Evolutionary conservation across 2,797 vertebrate species (phyloP), one percentile per base, ranked within the genome.

Genomic region (Takifugu rubripes): DNA sequence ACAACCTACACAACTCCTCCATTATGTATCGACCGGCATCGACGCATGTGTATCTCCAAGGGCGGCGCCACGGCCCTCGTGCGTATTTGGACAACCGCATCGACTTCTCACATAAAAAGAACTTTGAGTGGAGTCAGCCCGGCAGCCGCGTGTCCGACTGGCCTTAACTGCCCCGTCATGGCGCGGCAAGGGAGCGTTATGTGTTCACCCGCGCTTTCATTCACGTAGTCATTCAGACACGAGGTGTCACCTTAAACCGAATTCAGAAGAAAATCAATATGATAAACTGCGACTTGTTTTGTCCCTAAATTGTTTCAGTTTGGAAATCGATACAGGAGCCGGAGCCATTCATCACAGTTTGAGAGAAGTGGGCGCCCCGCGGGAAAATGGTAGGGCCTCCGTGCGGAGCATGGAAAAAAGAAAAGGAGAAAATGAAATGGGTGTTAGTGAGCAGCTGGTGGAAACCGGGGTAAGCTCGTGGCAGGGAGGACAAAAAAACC

Each of bases 241-340:
- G 66, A 66, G 49, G 78, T 83, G 87, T 90, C 90, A 90, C 86
- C 87, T 89, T 87, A 87, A 85, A 81, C 79, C 77, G 89, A 87
- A 87, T 89, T 88, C 84, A 87, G 85, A 80, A 52, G 73, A 89
- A 89, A 91, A 92, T 93, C 92, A 77, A 92, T 93, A 91, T 91
- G 92, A 92, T 91, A 91, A 93, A 93, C 87, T 90, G 90, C 88
- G 86, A 89, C 91, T 90, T 91, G 90, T 92, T 92, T 92, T 89
- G 90, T 87, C 85, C 85, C 84, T 88, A 92, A 92, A 92, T 93
- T 92, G 92, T 92, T 93, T 92, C 87, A 68, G 91, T 93, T 92
- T 92, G 88, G 89, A 92, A 92, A 93, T 93, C 92, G 51, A 93
- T 93, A 89, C 11, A 5, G 24, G 72, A 85, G 87, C 87, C 72